phyloP scores from a whole-genome alignment of 2,797 vertebrate genomes.

The Peromyscus aztecus region DNA sequence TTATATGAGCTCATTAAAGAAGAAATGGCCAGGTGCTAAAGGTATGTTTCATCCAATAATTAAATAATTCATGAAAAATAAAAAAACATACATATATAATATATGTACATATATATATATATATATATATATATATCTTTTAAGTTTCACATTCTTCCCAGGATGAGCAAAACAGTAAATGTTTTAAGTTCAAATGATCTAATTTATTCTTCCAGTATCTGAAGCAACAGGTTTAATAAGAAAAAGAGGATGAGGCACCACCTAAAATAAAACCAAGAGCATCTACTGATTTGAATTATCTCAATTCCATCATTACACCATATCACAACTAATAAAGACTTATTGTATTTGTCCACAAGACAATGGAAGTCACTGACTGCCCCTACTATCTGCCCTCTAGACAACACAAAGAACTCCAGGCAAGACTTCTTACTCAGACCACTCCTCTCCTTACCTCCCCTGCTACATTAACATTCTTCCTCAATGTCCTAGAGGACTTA shows the following conservation, averaged over 20 bases:
- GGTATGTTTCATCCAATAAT: neutral
- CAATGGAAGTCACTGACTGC: neutral
- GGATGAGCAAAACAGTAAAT: neutral
- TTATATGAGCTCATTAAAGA: slow-evolving; percentile 1
- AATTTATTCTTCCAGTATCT: slow-evolving; percentile 13
- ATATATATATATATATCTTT: neutral
- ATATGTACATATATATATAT: neutral
- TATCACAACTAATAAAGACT: neutral
- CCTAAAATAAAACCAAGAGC: slow-evolving; percentile 29
- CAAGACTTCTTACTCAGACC: neutral
- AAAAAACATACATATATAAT: neutral
- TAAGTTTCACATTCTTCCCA: neutral
- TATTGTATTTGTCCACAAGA: neutral
- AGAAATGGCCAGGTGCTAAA: neutral
- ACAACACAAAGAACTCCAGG: neutral
- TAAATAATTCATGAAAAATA: slow-evolving; percentile 1
- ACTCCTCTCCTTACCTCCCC: neutral
- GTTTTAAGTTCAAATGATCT: slow-evolving; percentile 18
- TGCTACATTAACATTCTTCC: neutral
- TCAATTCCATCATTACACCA: neutral
- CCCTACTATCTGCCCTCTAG: neutral
- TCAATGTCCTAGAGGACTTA: neutral
- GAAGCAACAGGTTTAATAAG: slow-evolving; percentile 5
- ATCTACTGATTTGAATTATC: neutral
- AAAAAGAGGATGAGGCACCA: slow-evolving; percentile 6